phyloP scores from a whole-genome alignment of 1,140 invertebrate genomes.

The Apocrypta bakeri region DNA sequence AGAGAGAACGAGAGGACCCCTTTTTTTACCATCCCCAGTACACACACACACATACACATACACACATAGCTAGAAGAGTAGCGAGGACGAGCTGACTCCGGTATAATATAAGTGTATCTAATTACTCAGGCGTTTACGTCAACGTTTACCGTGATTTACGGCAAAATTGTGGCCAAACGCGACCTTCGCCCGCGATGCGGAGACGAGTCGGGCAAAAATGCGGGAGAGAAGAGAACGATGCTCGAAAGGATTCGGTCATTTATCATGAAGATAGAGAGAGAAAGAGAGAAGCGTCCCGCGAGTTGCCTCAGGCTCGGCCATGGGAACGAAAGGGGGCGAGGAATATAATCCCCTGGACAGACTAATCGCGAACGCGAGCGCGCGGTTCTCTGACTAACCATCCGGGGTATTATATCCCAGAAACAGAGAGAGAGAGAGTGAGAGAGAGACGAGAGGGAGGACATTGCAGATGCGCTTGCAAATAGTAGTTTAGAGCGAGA shows the following conservation, averaged over 20 bases:
- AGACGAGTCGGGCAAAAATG: constrained; percentile 51
- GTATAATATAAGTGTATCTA: constrained; percentile 68
- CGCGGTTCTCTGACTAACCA: neutral
- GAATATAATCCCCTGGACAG: constrained; percentile 71
- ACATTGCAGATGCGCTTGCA: neutral
- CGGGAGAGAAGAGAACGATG: constrained; percentile 62
- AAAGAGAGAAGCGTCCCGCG: constrained; percentile 54
- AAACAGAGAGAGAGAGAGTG: neutral
- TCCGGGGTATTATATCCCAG: constrained; percentile 30
- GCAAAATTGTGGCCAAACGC: constrained; percentile 69
- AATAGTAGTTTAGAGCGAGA: neutral
- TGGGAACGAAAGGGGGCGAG: constrained; percentile 64
- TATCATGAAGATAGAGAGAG: constrained; percentile 62
- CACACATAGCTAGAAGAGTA: constrained; percentile 46
- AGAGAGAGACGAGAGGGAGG: neutral
- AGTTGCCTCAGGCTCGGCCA: constrained; percentile 62
- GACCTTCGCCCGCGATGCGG: constrained; percentile 67
- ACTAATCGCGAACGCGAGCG: constrained; percentile 65
- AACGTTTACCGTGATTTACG: constrained; percentile 74
- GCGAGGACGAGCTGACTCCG: neutral
- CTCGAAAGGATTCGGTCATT: constrained; percentile 73
- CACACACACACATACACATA: too few species aligned
- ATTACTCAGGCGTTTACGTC: constrained; percentile 73
- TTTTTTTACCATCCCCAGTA: constrained; percentile 26
- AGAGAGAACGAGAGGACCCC: neutral